Evolutionary conservation across 2,113 vertebrate genomes (phyloP).

Genomic region (Erythrocercus mccallii): DNA sequence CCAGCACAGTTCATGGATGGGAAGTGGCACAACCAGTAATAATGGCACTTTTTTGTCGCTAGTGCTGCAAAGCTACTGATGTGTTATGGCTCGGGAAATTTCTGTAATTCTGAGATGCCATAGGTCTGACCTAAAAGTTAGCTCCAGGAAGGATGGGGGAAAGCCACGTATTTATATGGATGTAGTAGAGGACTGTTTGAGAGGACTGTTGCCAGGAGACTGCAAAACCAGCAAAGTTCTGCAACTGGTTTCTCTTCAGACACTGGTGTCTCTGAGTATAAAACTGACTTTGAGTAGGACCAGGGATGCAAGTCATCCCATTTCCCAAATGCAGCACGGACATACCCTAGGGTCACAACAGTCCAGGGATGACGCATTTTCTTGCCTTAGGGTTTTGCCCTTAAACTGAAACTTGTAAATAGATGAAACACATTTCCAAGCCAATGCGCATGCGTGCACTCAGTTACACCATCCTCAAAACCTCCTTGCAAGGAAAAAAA

Average conservation of each 20-base stretch:
- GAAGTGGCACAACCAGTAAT: not conserved
- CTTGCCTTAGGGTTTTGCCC: slow-evolving; percentile 49
- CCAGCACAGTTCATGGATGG: not conserved
- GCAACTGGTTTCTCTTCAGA: not conserved
- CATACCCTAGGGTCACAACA: not conserved
- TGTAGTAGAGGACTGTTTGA: too few relatives aligned
- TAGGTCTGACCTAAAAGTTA: not conserved
- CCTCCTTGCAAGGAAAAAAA: not conserved
- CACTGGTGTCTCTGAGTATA: not conserved
- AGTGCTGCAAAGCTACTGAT: not conserved
- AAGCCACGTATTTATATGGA: too few relatives aligned
- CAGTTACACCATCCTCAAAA: not conserved
- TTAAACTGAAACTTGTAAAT: slow-evolving; percentile 55
- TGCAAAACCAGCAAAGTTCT: not conserved
- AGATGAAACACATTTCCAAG: not conserved
- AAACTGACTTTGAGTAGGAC: not conserved
- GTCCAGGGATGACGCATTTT: slow-evolving; percentile 50
- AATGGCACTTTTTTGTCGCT: not conserved
- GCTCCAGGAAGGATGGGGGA: not conserved
- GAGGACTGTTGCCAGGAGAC: not conserved
- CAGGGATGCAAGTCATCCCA: not conserved
- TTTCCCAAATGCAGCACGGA: not conserved
- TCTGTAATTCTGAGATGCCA: not conserved
- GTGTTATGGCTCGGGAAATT: not conserved
- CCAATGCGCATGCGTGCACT: not conserved